phyloP scores from a whole-genome alignment of 2,888 invertebrate genomes.

The Rutpela maculata region DNA sequence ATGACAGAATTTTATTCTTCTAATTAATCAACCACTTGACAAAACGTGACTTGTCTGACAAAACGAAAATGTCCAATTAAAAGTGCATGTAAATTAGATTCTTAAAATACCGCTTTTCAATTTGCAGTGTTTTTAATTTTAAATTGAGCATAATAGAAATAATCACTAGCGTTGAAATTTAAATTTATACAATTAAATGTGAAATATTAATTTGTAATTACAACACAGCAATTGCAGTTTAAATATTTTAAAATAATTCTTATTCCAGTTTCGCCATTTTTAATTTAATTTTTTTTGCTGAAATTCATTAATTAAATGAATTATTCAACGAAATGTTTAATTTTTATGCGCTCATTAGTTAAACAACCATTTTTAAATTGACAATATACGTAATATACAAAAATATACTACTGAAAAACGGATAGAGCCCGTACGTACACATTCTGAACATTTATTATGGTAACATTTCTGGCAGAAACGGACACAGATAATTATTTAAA shows the following conservation, averaged over 20 bases:
- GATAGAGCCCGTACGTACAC: too few species aligned
- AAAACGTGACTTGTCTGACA: slow-evolving; percentile 63
- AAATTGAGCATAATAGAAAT: slow-evolving; percentile 57
- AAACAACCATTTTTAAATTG: background rate
- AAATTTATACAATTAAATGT: slow-evolving; percentile 62
- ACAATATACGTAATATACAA: background rate
- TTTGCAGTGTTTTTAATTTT: slow-evolving; percentile 63
- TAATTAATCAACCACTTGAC: slow-evolving; percentile 57
- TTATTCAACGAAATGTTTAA: slow-evolving; percentile 26
- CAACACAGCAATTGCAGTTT: slow-evolving; percentile 29
- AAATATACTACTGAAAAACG: too few species aligned
- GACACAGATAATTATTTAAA: too few species aligned
- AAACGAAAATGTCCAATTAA: slow-evolving; percentile 67
- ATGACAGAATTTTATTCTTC: slow-evolving; percentile 54
- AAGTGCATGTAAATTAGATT: slow-evolving; percentile 65
- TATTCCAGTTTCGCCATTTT: slow-evolving; percentile 5
- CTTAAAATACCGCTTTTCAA: slow-evolving; percentile 62
- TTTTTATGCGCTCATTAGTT: background rate
- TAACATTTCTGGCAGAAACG: too few species aligned
- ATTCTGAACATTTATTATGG: too few species aligned
- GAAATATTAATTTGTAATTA: slow-evolving; percentile 52
- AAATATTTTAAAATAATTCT: slow-evolving; percentile 32
- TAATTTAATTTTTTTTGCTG: slow-evolving; percentile 11
- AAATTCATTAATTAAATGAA: slow-evolving; percentile 27
- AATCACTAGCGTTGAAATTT: slow-evolving; percentile 41